Evolutionary conservation across 37 sponge, comb jelly and placozoan species (phyloP), one percentile per base, ranked within the genome.

Genomic region (Petrosia ficiformis): DNA sequence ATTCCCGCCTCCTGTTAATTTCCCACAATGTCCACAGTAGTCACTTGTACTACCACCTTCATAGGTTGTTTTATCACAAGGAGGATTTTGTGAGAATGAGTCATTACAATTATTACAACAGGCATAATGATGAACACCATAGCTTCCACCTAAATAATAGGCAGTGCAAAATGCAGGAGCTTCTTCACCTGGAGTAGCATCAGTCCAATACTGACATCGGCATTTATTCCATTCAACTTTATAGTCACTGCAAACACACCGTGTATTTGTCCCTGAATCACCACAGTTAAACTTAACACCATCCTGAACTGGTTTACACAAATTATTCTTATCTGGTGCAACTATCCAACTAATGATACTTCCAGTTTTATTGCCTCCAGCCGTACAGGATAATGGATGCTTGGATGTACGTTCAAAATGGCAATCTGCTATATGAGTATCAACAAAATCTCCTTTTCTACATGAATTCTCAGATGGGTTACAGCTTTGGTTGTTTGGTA

Each of bases 131-230:
- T 79, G 79, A 26, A 79, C 79, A 22, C 66, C 64, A 56, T 36
- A 58, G 0, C 14, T 39, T 2, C 79, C 79, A 10, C 59, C 79
- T 14, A 38, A 60, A 32, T 79, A 42, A 54, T 79, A 54, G 26
- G 33, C 58, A 11, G 60, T 79, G 60, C 79, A 79, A 37, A 79
- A 68, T 24, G 59, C 59, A 32, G 79, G 58, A 22, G 52, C 28
- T 4, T 42, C 22, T 3, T 34, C 42, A 8, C 71, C 58, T 4
- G 79, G 69, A 56, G 33, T 54, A 34, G 0, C 60, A 4, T 19
- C 79, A 65, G 71, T 42, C 79, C 79, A 79, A 52, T 79, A 79
- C 60, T 79, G 79, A 48, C 79, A 79, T 11, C 79, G 79, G 16
- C 79, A 79, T 10, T 52, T 25, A 38, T 79, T 68, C 14, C 6